Percentiles rank a stretch among this genome's conserved stretches.
phyloP scores from a whole-genome alignment of 2,113 vertebrate genomes.

The Eulacestoma nigropectus region DNA sequence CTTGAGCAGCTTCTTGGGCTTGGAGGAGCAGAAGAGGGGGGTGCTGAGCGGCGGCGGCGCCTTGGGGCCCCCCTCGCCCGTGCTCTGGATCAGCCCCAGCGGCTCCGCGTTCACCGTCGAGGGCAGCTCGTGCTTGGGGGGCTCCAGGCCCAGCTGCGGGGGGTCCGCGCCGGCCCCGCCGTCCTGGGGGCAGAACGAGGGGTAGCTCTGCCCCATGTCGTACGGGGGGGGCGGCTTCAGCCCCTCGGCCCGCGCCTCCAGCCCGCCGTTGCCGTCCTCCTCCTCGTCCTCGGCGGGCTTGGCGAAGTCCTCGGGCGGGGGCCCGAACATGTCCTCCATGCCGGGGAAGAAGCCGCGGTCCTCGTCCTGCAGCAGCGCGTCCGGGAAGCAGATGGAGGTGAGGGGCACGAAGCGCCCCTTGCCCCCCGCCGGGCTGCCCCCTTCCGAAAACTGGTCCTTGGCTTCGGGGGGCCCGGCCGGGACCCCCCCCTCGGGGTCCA shows the following conservation, averaged over 20 bases:
- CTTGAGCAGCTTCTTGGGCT: constrained; percentile 91
- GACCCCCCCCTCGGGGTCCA: constrained; percentile 41
- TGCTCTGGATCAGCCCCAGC: constrained; percentile 87
- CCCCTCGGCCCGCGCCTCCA: constrained; percentile 45
- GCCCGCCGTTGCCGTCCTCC: constrained; percentile 34
- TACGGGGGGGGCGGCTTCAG: constrained; percentile 33
- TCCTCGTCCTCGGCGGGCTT: constrained; percentile 77
- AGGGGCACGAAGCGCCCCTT: constrained; percentile 86
- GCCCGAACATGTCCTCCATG: constrained; percentile 96
- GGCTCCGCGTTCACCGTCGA: constrained; percentile 92
- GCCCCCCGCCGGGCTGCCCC: constrained; percentile 78
- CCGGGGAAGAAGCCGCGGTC: constrained; percentile 93
- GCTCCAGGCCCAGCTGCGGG: constrained; percentile 74
- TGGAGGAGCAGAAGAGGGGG: constrained; percentile 88
- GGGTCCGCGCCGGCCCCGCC: constrained; percentile 6
- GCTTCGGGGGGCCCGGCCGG: constrained; percentile 57
- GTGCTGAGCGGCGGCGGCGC: constrained; percentile 35
- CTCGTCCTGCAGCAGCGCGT: constrained; percentile 87
- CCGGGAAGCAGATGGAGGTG: constrained; percentile 93
- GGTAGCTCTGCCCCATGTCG: constrained; percentile 79
- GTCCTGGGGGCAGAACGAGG: constrained; percentile 75
- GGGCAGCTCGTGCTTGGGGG: constrained; percentile 85
- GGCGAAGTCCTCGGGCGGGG: constrained; percentile 75
- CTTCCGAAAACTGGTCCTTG: constrained; percentile 81
- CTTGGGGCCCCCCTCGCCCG: not conserved